Evolutionary conservation across 2,888 invertebrate species (phyloP), one percentile per base, ranked within the genome.

Genomic region (Eurois occulta): DNA sequence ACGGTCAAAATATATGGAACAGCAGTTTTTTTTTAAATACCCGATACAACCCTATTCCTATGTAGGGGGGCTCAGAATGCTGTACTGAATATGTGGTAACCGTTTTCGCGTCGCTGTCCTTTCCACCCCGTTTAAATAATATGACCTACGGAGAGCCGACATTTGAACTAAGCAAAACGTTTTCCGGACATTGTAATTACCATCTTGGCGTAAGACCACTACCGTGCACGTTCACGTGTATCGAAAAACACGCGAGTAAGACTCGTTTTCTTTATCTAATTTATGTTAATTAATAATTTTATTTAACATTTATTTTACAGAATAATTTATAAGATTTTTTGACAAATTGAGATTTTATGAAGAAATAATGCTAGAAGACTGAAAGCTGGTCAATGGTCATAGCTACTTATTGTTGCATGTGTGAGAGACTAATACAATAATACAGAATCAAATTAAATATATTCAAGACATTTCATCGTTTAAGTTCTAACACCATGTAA

Each of bases 321-420:
- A 80, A 77, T 85, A 81, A 85, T 86, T 85, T 88, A 83, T 90
- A 92, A 90, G 86, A 73, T 83, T 72, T 82, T 89, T 91, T 90
- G 91, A 91, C 89, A 91, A 90, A 87, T 86, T 93, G 91, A 92
- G 92, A 93, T 93, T 92, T 89, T 91, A 90, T 90, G 66, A 80
- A 86, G 84, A 66, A 79, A 88, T 90, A 91, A 88, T 88, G 91
- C 88, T 93, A 90, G 87, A 95, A 95, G 94, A 93, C 93, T 94
- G 93, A 94, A 78, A 82, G 88, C 93, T 93, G 93, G 93, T 93
- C 92, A 92, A 86, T 86, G 88, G 82, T 84, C 81, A 77, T 77
- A 86, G 71, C 80, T 83, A 85, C 86, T 88, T 87, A 85, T 81
- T 87, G 60, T 86, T 81, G 79, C 77, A 77, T 80, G 82, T 80